phyloP scores from a whole-genome alignment of 1,140 invertebrate species.

The Pseudomyrmex concolor region DNA sequence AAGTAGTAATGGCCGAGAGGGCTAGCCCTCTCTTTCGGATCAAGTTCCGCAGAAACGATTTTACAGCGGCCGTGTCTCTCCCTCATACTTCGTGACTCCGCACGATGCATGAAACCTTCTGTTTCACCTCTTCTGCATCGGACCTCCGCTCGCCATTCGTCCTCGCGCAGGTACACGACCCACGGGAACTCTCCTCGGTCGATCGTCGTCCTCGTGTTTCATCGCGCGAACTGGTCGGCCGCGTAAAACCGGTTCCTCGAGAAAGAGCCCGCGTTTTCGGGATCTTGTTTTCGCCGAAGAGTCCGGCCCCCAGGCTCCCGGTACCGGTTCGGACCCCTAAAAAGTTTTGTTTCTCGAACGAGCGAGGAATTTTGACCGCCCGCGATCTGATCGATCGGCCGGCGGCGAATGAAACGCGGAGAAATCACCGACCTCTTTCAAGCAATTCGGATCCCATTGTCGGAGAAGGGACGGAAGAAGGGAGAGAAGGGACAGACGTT shows the following conservation, averaged over 20 bases:
- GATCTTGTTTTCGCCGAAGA: constrained; percentile 77
- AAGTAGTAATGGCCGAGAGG: constrained; percentile 54
- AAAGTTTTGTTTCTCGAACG: constrained; percentile 43
- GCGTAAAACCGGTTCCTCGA: constrained; percentile 75
- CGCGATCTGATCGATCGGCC: constrained; percentile 69
- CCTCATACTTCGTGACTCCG: constrained; percentile 41
- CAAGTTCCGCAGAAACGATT: constrained; percentile 46
- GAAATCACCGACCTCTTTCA: constrained; percentile 3
- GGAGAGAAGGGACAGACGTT: background rate
- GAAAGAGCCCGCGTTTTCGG: constrained; percentile 25
- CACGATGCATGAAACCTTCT: constrained; percentile 57
- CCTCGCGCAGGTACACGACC: constrained; percentile 61
- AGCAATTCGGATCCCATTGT: background rate
- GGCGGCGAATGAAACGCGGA: background rate
- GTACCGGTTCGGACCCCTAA: constrained; percentile 22
- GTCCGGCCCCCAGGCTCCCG: constrained; percentile 4
- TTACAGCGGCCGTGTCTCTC: constrained; percentile 5
- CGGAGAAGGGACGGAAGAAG: background rate
- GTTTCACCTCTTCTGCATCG: background rate
- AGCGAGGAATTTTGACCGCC: constrained; percentile 59
- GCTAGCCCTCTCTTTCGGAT: background rate
- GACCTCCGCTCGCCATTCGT: constrained; percentile 1
- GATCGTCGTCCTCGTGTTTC: constrained; percentile 75
- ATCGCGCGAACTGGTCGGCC: constrained; percentile 57
- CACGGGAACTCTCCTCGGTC: background rate